A percentile compares a stretch with the other conserved stretches of the same genome.
Evolutionary conservation across 2,797 vertebrate genomes (phyloP).

Genomic region (Pangasius krempfi): DNA sequence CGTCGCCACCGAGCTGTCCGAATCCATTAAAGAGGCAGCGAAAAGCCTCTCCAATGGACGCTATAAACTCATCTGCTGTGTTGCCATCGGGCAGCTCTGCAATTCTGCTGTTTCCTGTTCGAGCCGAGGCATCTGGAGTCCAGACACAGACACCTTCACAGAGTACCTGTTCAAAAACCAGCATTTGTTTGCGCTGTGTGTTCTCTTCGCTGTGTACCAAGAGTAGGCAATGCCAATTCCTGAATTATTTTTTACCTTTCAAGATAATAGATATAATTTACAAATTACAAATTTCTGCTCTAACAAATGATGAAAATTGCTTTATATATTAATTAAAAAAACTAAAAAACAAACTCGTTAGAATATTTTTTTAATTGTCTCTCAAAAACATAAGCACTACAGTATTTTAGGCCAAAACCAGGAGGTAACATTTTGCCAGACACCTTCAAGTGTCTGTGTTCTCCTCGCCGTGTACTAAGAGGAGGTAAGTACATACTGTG

Average conservation of each 20-base stretch:
- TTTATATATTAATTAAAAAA: not conserved
- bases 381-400: too few relatives aligned
- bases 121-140: not conserved
- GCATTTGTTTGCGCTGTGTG: not conserved
- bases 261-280: not conserved
- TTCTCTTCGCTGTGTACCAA: not conserved
- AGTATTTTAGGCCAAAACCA: not conserved
- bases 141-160: not conserved
- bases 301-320: not conserved
- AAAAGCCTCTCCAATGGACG: not conserved
- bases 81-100: not conserved
- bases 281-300: not conserved
- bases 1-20: not conserved
- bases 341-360: not conserved
- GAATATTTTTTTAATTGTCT: too few relatives aligned
- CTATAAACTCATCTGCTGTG: slow-evolving; percentile 8
- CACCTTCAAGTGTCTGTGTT: not conserved
- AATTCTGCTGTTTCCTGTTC: not conserved
- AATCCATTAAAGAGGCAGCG: not conserved
- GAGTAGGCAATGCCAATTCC: not conserved
- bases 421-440: not conserved
- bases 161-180: slow-evolving; percentile 15
- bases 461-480: not conserved
- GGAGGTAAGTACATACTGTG: not conserved
- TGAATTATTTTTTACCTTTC: not conserved